These are phyloP conservation scores for Platysternon megacephalum DNA, from an alignment of 2,113 vertebrate species.

Conservation along the genomic window DNA sequence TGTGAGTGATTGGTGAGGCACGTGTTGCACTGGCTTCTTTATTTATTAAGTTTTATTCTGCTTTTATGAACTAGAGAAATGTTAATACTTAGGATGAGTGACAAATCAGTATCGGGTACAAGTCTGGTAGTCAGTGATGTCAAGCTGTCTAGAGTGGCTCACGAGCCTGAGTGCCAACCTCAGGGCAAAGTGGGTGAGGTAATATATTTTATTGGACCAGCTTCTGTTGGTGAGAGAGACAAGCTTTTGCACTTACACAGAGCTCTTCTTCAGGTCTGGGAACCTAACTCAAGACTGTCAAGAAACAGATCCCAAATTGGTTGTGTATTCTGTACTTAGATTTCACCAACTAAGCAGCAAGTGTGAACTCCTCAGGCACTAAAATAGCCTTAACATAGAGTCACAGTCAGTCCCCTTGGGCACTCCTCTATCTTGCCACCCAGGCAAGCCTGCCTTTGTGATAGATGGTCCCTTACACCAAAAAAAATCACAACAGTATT, in stretches of 20 bases:
- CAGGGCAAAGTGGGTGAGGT: neutral
- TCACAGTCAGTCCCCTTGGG: neutral
- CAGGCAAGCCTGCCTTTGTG: neutral
- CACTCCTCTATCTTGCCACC: neutral
- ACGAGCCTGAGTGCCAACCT: neutral
- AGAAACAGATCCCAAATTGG: neutral
- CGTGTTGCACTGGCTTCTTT: neutral
- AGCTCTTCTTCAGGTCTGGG: neutral
- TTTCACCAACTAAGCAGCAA: neutral
- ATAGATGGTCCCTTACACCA: neutral
- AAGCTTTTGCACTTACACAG: neutral
- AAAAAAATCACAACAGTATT: neutral
- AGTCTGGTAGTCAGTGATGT: neutral
- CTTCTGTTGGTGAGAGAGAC: neutral
- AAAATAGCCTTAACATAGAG: neutral
- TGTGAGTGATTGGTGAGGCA: neutral
- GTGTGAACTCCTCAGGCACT: neutral
- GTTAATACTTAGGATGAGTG: neutral
- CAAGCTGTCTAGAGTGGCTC: neutral
- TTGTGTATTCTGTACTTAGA: neutral
- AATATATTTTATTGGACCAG: neutral
- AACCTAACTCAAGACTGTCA: neutral
- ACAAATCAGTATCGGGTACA: conserved; percentile 10
- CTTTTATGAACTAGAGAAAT: neutral
- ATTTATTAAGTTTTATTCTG: neutral